phyloP scores from a whole-genome alignment of 2,113 vertebrate species.

The Mus spicilegus region DNA sequence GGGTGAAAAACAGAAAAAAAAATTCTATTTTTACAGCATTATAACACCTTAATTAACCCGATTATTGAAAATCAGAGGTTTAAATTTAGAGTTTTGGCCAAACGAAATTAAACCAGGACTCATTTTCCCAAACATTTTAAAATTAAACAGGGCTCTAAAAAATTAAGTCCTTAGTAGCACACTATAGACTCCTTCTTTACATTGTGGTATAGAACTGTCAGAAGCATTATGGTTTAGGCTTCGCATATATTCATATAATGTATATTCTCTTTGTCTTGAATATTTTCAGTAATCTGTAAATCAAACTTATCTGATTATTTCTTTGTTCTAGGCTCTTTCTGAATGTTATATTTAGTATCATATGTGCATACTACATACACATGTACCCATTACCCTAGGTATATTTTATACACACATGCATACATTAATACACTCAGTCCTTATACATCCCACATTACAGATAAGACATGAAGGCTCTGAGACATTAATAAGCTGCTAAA shows the following conservation, averaged over 20 bases:
- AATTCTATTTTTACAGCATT: neutral
- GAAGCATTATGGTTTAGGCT: neutral
- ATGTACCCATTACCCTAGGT: neutral
- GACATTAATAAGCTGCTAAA: neutral
- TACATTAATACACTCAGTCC: neutral
- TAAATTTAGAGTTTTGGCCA: slow-evolving; percentile 34
- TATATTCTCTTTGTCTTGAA: neutral
- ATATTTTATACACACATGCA: neutral
- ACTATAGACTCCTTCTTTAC: neutral
- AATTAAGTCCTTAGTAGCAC: neutral
- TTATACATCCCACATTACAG: neutral
- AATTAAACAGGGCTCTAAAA: neutral
- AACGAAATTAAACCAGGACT: neutral
- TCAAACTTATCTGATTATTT: neutral
- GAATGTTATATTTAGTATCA: neutral
- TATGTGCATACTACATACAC: neutral
- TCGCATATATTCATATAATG: neutral
- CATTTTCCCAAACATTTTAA: neutral
- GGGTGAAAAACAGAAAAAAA: neutral
- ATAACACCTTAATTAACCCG: slow-evolving; percentile 22
- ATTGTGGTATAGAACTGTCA: neutral
- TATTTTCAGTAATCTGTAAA: neutral
- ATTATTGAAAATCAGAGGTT: neutral
- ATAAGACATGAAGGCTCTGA: neutral
- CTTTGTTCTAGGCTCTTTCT: neutral